Conservation (phyloP, 2,113 vertebrate genomes). For the Vombatus ursinus region DNA sequence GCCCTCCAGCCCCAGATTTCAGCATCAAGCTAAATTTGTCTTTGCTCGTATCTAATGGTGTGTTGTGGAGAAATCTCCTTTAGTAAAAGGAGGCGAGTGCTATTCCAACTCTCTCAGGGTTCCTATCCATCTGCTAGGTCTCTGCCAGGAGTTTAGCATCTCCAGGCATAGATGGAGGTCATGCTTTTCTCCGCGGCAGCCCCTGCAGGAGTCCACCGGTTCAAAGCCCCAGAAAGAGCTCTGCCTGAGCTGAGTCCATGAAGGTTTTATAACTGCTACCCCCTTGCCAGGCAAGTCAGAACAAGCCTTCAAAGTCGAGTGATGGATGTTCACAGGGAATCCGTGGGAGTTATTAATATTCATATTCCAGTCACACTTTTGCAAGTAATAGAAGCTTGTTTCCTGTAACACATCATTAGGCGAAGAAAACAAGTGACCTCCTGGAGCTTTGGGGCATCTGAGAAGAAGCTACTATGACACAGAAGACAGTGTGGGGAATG, state of each 20-base stretch:
- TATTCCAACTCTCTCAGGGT: not conserved
- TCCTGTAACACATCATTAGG: constrained; percentile 81
- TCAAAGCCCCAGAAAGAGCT: constrained; percentile 52
- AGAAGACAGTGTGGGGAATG: constrained; percentile 51
- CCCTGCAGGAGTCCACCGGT: constrained; percentile 34
- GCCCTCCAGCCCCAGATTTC: not conserved
- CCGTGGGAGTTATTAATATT: constrained; percentile 83
- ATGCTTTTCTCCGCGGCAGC: not conserved
- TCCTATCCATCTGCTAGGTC: not conserved
- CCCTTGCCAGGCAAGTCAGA: constrained; percentile 66
- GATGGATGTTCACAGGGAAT: constrained; percentile 72
- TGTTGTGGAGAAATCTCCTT: constrained; percentile 21
- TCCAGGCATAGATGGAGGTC: not conserved
- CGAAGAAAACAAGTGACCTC: constrained; percentile 70
- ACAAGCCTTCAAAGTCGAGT: constrained; percentile 43
- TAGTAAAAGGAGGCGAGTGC: not conserved
- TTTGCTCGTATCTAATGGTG: not conserved
- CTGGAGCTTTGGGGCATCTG: constrained; percentile 50
- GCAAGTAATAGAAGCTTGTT: constrained; percentile 74
- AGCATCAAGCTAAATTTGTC: not conserved
- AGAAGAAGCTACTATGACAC: constrained; percentile 34
- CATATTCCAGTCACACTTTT: constrained; percentile 74
- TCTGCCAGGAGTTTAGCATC: not conserved
- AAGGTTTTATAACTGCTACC: constrained; percentile 72
- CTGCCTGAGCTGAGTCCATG: constrained; percentile 54